phyloP scores from a whole-genome alignment of 2,797 vertebrate species.

The Hylomyscus alleni region DNA sequence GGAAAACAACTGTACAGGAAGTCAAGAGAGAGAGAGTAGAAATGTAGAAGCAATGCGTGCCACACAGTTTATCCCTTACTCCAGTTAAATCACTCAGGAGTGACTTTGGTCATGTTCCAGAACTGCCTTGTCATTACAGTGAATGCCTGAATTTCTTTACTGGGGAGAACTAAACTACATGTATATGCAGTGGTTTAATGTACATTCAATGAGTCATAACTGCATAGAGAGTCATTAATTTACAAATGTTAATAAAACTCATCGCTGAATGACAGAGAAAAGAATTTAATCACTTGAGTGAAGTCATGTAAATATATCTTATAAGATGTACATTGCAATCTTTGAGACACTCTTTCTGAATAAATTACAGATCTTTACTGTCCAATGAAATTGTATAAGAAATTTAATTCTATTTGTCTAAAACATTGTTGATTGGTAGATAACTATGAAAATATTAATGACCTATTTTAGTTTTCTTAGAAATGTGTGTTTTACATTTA shows the following conservation, averaged over 20 bases:
- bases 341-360: constrained; percentile 39
- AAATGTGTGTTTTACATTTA: background rate
- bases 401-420: background rate
- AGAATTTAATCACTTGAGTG: constrained; percentile 72
- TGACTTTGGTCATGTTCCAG: background rate
- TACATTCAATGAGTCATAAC: constrained; percentile 77
- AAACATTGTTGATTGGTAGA: background rate
- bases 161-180: constrained; percentile 34
- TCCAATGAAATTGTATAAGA: background rate
- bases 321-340: background rate
- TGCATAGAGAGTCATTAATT: constrained; percentile 75
- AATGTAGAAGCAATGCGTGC: background rate
- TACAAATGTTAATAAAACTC: constrained; percentile 78
- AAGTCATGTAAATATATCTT: constrained; percentile 77
- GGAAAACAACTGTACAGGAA: background rate
- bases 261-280: constrained; percentile 73
- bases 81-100: background rate
- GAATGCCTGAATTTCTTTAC: constrained; percentile 42
- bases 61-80: background rate
- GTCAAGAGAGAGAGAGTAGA: background rate
- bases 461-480: background rate
- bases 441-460: background rate
- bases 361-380: background rate
- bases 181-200: constrained; percentile 74
- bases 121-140: background rate